Evolutionary conservation across 2,113 vertebrate species (phyloP), one percentile per base, ranked within the genome.

Genomic region (Cepphus grylle): DNA sequence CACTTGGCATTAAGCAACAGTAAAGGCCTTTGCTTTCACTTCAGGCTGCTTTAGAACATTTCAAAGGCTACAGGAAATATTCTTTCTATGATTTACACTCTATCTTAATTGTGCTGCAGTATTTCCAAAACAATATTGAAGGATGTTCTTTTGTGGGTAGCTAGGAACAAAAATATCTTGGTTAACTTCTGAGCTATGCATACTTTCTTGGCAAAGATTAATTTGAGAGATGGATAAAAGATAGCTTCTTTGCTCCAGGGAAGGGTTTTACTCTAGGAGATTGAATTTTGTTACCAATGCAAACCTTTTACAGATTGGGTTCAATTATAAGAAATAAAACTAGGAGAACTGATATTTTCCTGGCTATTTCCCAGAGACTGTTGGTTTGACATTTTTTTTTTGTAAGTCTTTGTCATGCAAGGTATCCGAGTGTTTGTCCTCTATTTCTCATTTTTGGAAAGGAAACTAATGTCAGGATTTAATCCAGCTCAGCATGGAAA

Each of bases 91-190:
- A 97, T 96, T 96, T 97, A 96, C 40, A 36, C 73, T 93, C 40
- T 62, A 62, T 96, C 90, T 96, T 96, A 97, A 96, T 88, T 92
- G 77, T 89, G 47, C 29, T 88, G 34, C 78, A 81, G 82, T 74
- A 71, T 97, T 98, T 98, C 95, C 97, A 97, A 97, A 97, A 96
- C 83, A 97, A 86, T 92, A 91, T 45, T 79, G 47, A 96, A 94
- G 70, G 90, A 96, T 96, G 83, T 96, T 96, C 93, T 97, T 97
- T 96, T 90, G 84, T 83, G 96, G 81, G 86, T 91, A 96, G 78
- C 70, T 94, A 86, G 66, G 81, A 96, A 95, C 89, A 95, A 97
- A 98, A 98, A 93, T 95, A 96, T 77, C 74, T 88, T 81, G 81
- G 96, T 95, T 96, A 97, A 96, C 52, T 95, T 97, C 87, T 95